Conservation (phyloP, 2,797 vertebrate species). For the Leucoraja ocellata region DNA sequence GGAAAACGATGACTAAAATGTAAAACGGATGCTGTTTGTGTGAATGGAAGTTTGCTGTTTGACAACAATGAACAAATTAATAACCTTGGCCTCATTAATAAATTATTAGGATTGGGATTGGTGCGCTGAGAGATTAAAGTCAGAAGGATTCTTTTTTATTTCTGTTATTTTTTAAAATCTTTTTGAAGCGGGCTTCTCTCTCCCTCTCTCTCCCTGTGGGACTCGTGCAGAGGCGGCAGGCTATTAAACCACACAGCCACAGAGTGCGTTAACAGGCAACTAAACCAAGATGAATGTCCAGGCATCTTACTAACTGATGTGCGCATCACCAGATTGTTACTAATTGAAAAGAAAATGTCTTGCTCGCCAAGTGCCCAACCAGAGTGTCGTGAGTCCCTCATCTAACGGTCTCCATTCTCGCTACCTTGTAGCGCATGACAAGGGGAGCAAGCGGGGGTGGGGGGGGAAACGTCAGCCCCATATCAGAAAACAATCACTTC, state of each 20-base stretch:
- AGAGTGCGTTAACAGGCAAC: neutral
- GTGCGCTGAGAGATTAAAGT: neutral
- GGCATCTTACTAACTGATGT: neutral
- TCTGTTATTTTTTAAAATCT: neutral
- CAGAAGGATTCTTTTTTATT: neutral
- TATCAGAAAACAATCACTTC: neutral
- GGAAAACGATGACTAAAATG: neutral
- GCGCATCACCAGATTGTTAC: neutral
- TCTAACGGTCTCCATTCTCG: conserved; percentile 8
- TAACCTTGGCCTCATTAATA: neutral
- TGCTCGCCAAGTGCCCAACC: neutral
- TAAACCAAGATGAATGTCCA: neutral
- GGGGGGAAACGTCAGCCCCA: neutral
- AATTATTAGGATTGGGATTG: neutral
- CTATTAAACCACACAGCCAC: neutral
- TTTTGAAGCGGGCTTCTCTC: neutral
- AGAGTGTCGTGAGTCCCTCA: neutral
- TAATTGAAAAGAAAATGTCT: conserved; percentile 24
- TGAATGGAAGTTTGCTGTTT: neutral
- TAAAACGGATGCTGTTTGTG: neutral
- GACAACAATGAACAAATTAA: neutral
- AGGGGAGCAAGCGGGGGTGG: too few relatives aligned
- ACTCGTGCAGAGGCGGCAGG: neutral
- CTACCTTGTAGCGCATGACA: neutral
- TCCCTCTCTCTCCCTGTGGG: neutral